Evolutionary conservation across 2,113 vertebrate species (phyloP), one percentile per base, ranked within the genome.

Genomic region (Vicugna pacos): DNA sequence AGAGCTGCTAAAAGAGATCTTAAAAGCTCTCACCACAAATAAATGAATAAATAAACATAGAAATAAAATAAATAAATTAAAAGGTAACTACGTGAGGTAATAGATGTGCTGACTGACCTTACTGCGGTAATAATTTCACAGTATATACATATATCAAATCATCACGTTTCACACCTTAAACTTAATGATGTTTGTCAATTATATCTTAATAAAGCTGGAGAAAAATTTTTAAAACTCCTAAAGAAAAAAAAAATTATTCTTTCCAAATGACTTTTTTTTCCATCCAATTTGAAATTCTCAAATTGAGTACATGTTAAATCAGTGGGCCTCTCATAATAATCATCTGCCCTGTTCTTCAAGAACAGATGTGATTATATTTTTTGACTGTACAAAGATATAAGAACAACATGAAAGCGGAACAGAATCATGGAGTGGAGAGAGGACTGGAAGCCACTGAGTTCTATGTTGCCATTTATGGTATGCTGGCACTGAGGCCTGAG

Each of bases 281-380:
- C 35, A 76, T 46, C 56, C 64, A 69, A 58, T 72, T 87, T 77
- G 48, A 95, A 93, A 94, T 85, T 75, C 26, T 84, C 35, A 85
- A 87, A 90, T 35, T 26, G 8, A 85, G 11, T 13, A 62, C 7
- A 58, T 91, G 87, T 50, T 94, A 79, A 75, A 90, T 90, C 50
- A 58, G 58, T 64, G 48, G 32, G 80, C 9, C 32, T 89, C 90
- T 93, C 69, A 20, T 92, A 89, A 79, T 56, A 95, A 88, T 87
- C 58, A 76, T 64, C 83, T 93, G 38, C 32, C 38, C 10, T 35
- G n/a, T 84, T 86, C 38, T 86, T 95, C 15, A 79, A 67, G 32
- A 93, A 87, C 11, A 79, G 24, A 72, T 67, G 32, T 50, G 30
- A 64, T 70, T 77, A 38, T 81, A 62, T 56, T 88, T 92, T 82